Evolutionary conservation across 2,888 invertebrate species (phyloP).

Genomic region (Stenichneumon culpator): DNA sequence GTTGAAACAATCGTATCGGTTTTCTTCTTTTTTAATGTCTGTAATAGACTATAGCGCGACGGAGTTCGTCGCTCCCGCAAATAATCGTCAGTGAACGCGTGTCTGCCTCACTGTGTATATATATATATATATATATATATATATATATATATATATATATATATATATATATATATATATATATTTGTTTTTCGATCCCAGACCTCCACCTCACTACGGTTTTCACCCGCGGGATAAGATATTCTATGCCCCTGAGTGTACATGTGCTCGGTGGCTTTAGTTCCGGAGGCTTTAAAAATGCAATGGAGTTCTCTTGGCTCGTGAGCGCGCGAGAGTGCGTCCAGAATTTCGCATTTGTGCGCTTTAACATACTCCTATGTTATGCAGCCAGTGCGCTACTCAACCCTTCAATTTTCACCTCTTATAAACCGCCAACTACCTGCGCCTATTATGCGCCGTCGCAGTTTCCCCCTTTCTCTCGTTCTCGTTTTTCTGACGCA

Average conservation of each 20-base stretch:
- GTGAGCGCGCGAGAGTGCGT: constrained; percentile 18
- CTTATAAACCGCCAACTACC: constrained; percentile 33
- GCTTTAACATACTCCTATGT: constrained; percentile 39
- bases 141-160: too few relatives aligned
- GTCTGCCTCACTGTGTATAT: constrained; percentile 31
- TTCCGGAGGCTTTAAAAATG: constrained; percentile 58
- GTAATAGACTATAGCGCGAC: not conserved
- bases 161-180: too few relatives aligned
- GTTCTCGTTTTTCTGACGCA: not conserved
- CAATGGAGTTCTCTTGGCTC: constrained; percentile 55
- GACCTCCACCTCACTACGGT: constrained; percentile 15
- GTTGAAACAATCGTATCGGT: not conserved
- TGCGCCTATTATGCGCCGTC: constrained; percentile 28
- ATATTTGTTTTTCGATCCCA: constrained; percentile 26
- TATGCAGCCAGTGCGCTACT: constrained; percentile 44
- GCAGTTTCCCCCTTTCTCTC: not conserved
- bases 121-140: too few relatives aligned
- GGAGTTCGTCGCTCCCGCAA: constrained; percentile 56
- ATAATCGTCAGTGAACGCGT: constrained; percentile 55
- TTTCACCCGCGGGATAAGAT: constrained; percentile 5
- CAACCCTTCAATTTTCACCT: constrained; percentile 61
- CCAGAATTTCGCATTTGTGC: constrained; percentile 57
- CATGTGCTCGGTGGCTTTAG: constrained; percentile 52
- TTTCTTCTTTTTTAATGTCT: constrained; percentile 1
- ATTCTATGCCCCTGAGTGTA: constrained; percentile 39